Percentiles rank a stretch among this genome's conserved stretches.
phyloP scores from a whole-genome alignment of 2,797 vertebrate species.

The Garrulus glandarius region DNA sequence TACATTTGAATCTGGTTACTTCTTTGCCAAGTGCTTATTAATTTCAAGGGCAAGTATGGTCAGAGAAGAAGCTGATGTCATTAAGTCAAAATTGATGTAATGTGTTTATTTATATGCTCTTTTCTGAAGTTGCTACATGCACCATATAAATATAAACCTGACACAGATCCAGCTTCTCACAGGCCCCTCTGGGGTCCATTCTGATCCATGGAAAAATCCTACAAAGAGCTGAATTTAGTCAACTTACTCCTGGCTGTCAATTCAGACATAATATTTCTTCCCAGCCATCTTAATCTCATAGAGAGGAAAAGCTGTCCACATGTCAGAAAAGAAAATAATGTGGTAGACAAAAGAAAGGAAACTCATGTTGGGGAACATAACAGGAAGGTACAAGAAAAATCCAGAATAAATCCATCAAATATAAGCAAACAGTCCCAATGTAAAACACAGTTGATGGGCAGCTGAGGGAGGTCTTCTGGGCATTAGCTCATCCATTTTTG shows the following conservation, averaged over 20 bases:
- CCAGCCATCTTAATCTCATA: neutral
- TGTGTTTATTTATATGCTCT: neutral
- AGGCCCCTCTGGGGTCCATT: neutral
- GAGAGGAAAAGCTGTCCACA: neutral
- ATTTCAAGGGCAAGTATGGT: neutral
- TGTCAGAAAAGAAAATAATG: neutral
- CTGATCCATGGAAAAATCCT: neutral
- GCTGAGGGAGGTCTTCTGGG: neutral
- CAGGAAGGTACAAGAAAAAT: neutral
- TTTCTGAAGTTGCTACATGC: neutral
- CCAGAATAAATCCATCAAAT: neutral
- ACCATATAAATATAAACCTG: neutral
- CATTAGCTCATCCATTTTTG: neutral
- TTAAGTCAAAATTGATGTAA: neutral
- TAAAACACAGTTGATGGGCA: neutral
- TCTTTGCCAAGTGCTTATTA: neutral
- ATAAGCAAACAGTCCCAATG: neutral
- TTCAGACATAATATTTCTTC: neutral
- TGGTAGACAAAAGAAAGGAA: neutral
- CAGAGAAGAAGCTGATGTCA: neutral
- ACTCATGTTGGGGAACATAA: neutral
- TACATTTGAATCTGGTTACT: neutral
- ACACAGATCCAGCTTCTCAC: neutral
- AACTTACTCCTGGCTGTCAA: neutral
- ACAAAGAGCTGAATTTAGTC: neutral